These are phyloP conservation scores for Eudemis profundana DNA, from an alignment of 2,888 invertebrate genomes.

Conservation along the genomic window DNA sequence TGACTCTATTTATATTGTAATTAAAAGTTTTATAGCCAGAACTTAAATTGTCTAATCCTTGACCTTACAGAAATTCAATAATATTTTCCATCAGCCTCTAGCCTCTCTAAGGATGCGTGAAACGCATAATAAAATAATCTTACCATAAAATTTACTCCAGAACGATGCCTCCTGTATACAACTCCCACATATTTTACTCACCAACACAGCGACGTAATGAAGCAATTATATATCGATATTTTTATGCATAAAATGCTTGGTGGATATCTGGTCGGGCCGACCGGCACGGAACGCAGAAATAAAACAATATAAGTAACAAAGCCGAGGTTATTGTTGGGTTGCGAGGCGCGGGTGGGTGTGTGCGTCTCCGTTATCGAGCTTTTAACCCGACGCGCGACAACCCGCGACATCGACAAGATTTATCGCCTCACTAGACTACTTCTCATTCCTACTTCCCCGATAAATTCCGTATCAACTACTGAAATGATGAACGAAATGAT, in stretches of 20 bases:
- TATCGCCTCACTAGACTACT: slow-evolving; percentile 82
- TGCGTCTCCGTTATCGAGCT: slow-evolving; percentile 83
- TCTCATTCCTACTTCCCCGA: slow-evolving; percentile 82
- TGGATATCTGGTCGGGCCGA: slow-evolving; percentile 77
- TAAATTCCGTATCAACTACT: slow-evolving; percentile 75
- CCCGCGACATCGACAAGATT: slow-evolving; percentile 81
- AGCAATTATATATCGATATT: slow-evolving; percentile 86
- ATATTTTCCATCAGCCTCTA: not conserved
- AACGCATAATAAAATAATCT: slow-evolving; percentile 6
- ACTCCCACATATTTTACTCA: slow-evolving; percentile 85
- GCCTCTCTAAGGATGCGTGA: slow-evolving; percentile 1
- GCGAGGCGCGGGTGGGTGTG: slow-evolving; percentile 81
- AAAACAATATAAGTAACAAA: slow-evolving; percentile 70
- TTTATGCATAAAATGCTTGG: slow-evolving; percentile 85
- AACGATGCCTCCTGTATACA: slow-evolving; percentile 72
- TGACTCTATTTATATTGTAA: too few species aligned
- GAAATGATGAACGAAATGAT: slow-evolving; percentile 66
- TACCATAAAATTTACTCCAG: slow-evolving; percentile 40
- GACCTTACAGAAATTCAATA: too few species aligned
- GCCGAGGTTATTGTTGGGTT: slow-evolving; percentile 76
- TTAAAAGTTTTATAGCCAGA: too few species aligned
- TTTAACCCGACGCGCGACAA: slow-evolving; percentile 84
- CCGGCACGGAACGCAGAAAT: slow-evolving; percentile 72
- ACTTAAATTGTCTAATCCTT: too few species aligned
- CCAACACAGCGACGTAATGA: slow-evolving; percentile 85